These are phyloP conservation scores for Hoplias malabaricus DNA, from an alignment of 2,113 vertebrate species.

Conservation along the genomic window DNA sequence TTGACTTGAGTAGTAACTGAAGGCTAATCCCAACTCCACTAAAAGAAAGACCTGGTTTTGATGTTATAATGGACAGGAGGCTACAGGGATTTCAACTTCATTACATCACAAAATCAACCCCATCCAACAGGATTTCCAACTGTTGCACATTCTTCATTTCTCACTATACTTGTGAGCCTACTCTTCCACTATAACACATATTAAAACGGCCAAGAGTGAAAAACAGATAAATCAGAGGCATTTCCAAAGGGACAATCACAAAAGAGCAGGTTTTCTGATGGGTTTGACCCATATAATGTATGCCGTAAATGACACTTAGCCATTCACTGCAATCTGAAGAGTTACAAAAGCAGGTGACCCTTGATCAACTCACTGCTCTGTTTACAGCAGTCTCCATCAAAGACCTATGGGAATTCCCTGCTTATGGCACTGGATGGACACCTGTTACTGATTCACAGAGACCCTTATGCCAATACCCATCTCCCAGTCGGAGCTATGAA, in stretches of 20 bases:
- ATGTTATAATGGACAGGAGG: neutral
- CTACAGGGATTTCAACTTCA: neutral
- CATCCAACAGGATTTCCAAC: neutral
- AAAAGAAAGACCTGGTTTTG: neutral
- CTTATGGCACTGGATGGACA: neutral
- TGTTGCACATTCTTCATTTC: neutral
- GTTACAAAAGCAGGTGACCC: neutral
- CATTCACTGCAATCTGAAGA: neutral
- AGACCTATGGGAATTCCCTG: neutral
- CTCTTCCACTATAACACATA: neutral
- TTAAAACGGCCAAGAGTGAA: neutral
- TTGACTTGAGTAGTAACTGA: conserved; percentile 15
- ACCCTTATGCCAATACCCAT: neutral
- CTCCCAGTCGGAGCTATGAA: neutral
- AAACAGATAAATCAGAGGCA: neutral
- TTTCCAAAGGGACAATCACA: too few relatives aligned
- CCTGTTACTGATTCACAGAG: neutral
- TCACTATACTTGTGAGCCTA: neutral
- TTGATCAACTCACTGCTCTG: neutral
- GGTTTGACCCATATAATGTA: neutral
- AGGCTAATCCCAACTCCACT: conserved; percentile 2
- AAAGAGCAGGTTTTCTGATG: neutral
- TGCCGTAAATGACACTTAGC: neutral
- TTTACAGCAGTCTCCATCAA: neutral
- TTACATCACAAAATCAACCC: too few relatives aligned